These are phyloP conservation scores for Asarcornis scutulata DNA, from an alignment of 2,113 vertebrate species.

Conservation along the genomic window DNA sequence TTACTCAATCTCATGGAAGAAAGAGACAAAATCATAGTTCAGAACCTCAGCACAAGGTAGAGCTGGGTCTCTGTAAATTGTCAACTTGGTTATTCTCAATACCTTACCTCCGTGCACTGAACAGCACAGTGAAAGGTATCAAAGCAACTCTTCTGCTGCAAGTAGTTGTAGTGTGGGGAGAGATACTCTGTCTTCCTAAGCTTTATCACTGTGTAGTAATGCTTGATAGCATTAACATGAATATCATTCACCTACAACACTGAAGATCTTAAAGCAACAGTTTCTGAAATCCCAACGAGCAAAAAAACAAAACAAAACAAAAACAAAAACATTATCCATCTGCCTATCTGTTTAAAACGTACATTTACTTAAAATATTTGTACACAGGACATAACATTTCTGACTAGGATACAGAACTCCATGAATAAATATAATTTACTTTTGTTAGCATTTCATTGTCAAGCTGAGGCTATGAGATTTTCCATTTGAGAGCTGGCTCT, in stretches of 20 bases:
- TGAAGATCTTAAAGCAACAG: background rate
- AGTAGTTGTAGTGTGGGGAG: background rate
- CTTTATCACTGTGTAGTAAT: background rate
- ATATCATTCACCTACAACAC: background rate
- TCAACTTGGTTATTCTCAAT: background rate
- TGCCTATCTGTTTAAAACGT: background rate
- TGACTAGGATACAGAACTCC: background rate
- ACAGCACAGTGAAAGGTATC: background rate
- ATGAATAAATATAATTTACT: constrained; percentile 28
- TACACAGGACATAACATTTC: background rate
- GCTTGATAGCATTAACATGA: background rate
- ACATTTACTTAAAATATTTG: constrained; percentile 37
- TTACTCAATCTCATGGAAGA: background rate
- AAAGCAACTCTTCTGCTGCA: background rate
- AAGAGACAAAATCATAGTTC: background rate
- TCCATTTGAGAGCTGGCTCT: background rate
- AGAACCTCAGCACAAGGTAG: background rate
- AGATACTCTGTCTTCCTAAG: background rate
- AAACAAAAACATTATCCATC: background rate
- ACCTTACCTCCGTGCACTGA: background rate
- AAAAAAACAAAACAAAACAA: background rate
- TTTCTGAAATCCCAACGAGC: background rate
- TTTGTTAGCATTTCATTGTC: constrained; percentile 21
- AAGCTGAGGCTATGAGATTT: background rate
- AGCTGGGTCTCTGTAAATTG: background rate